Percentiles rank a stretch among this genome's conserved stretches.
Evolutionary conservation across 2,888 invertebrate genomes (phyloP).

Genomic region (Eudasyphora cyanicolor): DNA sequence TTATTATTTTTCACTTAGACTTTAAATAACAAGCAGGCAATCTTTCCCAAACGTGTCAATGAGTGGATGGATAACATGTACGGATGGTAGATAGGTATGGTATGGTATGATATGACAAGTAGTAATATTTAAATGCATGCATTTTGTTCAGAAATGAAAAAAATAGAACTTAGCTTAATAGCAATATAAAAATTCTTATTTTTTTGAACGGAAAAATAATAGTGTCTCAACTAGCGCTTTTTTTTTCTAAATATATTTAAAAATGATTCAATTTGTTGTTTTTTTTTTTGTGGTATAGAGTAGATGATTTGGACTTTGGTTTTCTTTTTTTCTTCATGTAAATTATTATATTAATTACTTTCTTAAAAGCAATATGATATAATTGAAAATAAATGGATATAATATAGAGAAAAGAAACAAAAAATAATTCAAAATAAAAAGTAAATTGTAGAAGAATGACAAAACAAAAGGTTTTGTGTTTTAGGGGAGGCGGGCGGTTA

Average conservation of each 20-base stretch:
- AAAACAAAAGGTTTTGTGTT: constrained; percentile 15
- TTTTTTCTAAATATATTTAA: constrained; percentile 43
- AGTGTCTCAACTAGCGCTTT: constrained; percentile 79
- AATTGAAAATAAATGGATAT: constrained; percentile 33
- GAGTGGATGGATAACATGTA: too few relatives aligned
- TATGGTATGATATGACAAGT: too few relatives aligned
- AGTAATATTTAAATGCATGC: not conserved
- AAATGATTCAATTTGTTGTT: too few relatives aligned
- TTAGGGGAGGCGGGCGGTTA: not conserved
- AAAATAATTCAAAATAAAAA: constrained; percentile 26
- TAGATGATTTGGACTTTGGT: constrained; percentile 18
- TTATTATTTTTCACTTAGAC: too few relatives aligned
- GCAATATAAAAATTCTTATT: constrained; percentile 32
- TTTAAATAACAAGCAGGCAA: not conserved
- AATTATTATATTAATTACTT: constrained; percentile 30
- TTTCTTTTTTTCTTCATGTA: constrained; percentile 4
- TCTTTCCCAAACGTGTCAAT: not conserved
- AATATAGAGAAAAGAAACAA: not conserved
- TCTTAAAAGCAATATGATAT: constrained; percentile 39
- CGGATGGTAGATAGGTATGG: too few relatives aligned
- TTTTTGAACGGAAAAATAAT: constrained; percentile 59
- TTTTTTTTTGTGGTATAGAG: constrained; percentile 21
- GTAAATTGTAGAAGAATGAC: not conserved
- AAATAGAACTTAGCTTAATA: constrained; percentile 42
- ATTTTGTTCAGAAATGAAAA: constrained; percentile 33